Evolutionary conservation across 2,888 invertebrate species (phyloP).

Genomic region (Hemistola chrysoprasaria): DNA sequence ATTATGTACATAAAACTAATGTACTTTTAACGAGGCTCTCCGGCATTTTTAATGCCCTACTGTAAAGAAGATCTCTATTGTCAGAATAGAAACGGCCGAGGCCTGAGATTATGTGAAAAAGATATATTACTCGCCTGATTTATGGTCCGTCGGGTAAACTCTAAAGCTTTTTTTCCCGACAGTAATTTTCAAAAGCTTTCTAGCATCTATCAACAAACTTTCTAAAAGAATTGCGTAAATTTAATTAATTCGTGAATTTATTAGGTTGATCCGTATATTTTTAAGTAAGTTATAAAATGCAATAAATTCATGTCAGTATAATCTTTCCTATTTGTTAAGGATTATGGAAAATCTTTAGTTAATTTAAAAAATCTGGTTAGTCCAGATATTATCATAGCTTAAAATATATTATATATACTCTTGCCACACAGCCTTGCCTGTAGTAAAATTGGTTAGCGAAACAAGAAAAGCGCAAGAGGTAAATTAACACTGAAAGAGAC

Average conservation of each 20-base stretch:
- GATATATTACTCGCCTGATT: constrained; percentile 30
- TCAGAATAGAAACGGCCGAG: constrained; percentile 24
- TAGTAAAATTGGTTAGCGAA: no score
- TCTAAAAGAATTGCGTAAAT: constrained; percentile 12
- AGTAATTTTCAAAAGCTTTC: not conserved
- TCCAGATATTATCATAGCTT: no score
- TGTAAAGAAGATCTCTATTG: constrained; percentile 21
- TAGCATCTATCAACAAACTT: constrained; percentile 26
- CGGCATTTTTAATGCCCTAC: constrained; percentile 9
- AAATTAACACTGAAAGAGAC: constrained; percentile 29
- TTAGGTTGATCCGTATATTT: constrained; percentile 7
- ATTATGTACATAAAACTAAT: constrained; percentile 16
- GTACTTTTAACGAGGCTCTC: constrained; percentile 21
- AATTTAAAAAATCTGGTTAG: no score
- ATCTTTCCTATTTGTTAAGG: no score
- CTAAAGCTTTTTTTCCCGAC: constrained; percentile 19
- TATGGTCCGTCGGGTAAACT: constrained; percentile 20
- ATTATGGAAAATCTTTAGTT: no score
- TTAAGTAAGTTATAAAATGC: not conserved
- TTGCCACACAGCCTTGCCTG: no score
- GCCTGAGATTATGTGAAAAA: constrained; percentile 26
- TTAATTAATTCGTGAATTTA: constrained; percentile 24
- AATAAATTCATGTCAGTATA: no score
- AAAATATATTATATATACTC: no score
- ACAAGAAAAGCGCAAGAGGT: constrained; percentile 15